A percentile compares a stretch with the other conserved stretches of the same genome.
phyloP scores from a whole-genome alignment of 2,113 vertebrate genomes.

The Charina bottae region DNA sequence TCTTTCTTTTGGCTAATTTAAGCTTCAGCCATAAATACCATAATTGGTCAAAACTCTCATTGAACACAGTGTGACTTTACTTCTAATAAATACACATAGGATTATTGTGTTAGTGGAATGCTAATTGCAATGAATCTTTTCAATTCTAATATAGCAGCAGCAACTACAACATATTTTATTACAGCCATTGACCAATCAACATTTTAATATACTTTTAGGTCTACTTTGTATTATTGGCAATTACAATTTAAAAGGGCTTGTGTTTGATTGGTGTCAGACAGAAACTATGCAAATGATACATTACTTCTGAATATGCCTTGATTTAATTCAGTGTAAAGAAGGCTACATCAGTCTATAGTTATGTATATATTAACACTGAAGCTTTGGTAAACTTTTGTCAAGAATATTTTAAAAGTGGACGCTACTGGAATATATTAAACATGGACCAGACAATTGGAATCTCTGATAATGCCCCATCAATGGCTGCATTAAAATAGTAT shows the following conservation, averaged over 20 bases:
- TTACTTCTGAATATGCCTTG: slow-evolving; percentile 29
- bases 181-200: neutral
- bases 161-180: neutral
- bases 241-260: neutral
- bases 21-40: neutral
- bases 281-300: slow-evolving; percentile 22
- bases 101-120: neutral
- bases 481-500: neutral
- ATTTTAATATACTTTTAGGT: neutral
- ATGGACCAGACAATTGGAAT: neutral
- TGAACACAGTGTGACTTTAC: neutral
- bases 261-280: neutral
- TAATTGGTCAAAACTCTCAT: neutral
- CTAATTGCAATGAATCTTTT: neutral
- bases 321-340: slow-evolving; percentile 50
- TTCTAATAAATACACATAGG: neutral
- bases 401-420: neutral
- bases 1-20: neutral
- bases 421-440: neutral
- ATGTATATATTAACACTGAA: slow-evolving; percentile 15
- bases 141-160: neutral
- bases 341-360: neutral
- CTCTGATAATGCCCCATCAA: neutral
- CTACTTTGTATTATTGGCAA: neutral
- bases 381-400: neutral